phyloP scores from a whole-genome alignment of 1,140 invertebrate genomes.

The Orius insidiosus region DNA sequence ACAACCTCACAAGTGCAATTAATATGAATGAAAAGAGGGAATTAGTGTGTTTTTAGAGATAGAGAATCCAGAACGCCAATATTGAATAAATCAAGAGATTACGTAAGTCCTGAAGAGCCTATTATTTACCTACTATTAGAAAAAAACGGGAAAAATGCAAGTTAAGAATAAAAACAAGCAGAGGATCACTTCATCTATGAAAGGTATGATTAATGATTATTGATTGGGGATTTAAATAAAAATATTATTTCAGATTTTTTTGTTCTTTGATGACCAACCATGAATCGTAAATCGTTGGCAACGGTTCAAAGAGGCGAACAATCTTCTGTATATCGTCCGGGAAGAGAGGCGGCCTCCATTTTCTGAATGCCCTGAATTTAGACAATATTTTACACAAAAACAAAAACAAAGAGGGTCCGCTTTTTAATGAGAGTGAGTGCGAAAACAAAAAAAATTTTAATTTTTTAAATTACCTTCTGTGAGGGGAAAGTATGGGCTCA shows the following conservation, averaged over 20 bases:
- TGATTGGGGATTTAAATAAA: no score
- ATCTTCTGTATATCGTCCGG: conserved; percentile 54
- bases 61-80: not conserved
- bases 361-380: conserved; percentile 12
- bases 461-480: conserved; percentile 35
- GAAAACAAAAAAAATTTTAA: conserved; percentile 8
- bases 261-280: conserved; percentile 4
- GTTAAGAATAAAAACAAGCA: not conserved
- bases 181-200: not conserved
- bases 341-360: conserved; percentile 48
- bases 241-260: no score
- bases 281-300: conserved; percentile 7
- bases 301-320: conserved; percentile 46
- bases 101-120: not conserved
- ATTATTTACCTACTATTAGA: not conserved
- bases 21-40: no score
- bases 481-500: conserved; percentile 31
- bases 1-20: no score
- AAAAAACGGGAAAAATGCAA: no score
- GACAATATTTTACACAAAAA: conserved; percentile 10
- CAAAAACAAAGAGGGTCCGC: not conserved
- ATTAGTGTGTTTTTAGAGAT: no score
- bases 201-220: not conserved
- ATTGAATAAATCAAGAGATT: no score
- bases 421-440: not conserved